These are phyloP conservation scores for Eucriotettix oculatus DNA, from an alignment of 2,888 invertebrate species.

Conservation along the genomic window DNA sequence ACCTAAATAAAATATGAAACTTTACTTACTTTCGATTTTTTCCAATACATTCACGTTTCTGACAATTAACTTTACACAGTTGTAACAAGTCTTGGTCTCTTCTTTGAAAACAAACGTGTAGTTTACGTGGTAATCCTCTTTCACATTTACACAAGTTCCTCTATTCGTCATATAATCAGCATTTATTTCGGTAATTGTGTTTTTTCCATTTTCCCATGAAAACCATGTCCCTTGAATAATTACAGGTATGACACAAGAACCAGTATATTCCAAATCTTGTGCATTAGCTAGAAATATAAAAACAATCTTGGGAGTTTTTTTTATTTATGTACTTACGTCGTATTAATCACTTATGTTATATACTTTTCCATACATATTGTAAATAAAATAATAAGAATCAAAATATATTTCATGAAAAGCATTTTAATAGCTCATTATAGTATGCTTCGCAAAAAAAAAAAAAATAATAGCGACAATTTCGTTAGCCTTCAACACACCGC, in stretches of 20 bases:
- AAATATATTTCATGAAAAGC: no score
- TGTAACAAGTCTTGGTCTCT: constrained; percentile 50
- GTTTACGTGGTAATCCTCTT: constrained; percentile 59
- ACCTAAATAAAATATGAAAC: no score
- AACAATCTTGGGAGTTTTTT: no score
- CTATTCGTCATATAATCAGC: constrained; percentile 56
- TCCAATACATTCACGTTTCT: constrained; percentile 78
- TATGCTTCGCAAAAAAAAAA: no score
- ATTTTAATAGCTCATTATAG: no score
- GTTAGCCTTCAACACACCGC: no score
- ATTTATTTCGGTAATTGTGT: constrained; percentile 69
- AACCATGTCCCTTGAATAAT: constrained; percentile 79
- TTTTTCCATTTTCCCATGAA: constrained; percentile 73
- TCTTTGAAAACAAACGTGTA: constrained; percentile 66
- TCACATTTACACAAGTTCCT: constrained; percentile 50
- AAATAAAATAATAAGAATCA: no score
- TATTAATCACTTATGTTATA: no score
- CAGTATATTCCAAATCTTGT: not conserved
- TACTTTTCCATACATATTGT: no score
- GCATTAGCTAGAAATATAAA: no score
- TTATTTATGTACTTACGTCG: no score
- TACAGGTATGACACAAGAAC: constrained; percentile 53
- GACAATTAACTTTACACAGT: constrained; percentile 70
- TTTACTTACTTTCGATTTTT: constrained; percentile 52
- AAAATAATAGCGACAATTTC: no score